Base-by-base conservation (phyloP, 2,113 vertebrate genomes). In the Zapornia atra region DNA sequence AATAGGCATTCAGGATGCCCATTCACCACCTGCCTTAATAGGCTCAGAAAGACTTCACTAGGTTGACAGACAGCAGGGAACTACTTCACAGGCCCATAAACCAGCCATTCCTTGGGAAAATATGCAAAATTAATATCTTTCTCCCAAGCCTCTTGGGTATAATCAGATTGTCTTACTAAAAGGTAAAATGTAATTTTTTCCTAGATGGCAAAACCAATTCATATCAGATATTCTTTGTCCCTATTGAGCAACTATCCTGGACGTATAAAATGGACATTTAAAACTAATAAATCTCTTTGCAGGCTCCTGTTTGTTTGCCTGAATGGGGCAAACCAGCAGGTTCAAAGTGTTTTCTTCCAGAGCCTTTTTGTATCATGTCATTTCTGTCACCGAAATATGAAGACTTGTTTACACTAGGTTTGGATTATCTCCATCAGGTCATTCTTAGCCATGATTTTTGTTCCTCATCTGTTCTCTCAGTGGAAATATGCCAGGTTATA, bases 21-120 rank as follows among this genome's bases (percentile, higher is more conserved):
- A 73, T 96, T 88, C 60, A 92, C 42, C 84, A 91, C 17, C 61
- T 91, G 65, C 40, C 36, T 84, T 92, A 82, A 88, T 77, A 69
- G 46, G 14, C 40, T 86, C n/a, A 84, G 65, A 80, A 90, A 77
- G 65, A 69, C 18, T 71, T 83, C 34, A 15, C 20, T 53, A 42
- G 22, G 21, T 21, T 90, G 76, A 85, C 33, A 69, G 50, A 54
- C 26, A 93, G 29, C 42, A 84, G 59, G 34, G 33, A 94, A 42
- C 13, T 69, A 50, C 88, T 90, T 91, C 46, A 86, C 18, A 70
- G 51, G 22, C 65, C 44, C 2, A 2, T 73, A 93, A 94, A 70
- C 10, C 34, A 91, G 5, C 7, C 9, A 54, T 64, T 85, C 46
- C 29, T 88, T 85, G 70, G 40, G 46, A 77, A 89, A 86, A 77